Base-by-base conservation (phyloP, 30 jellyfish, hydroid and myxozoan genomes). In the Nemopilema nomurai region DNA sequence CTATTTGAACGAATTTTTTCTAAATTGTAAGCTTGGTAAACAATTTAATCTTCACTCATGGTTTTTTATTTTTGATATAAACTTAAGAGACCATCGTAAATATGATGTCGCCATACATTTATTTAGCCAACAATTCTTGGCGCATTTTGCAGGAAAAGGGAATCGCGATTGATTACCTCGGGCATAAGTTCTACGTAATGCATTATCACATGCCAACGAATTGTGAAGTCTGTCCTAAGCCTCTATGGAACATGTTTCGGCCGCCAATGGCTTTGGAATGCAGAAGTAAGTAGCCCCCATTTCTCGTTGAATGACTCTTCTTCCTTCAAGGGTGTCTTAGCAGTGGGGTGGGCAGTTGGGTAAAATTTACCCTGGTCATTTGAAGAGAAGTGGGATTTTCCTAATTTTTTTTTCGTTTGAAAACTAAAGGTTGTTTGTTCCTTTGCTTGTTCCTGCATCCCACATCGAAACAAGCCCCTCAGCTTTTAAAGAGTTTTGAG, bases 231-330 rank as follows among this genome's bases (percentile, higher is more conserved):
- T 94, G 99, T 66, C 92, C 96, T 21, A 94, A 90, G 71, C 93
- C 88, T 16, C 67, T 94, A 51, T 89, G 99, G 97, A 82, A 90
- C 67, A 74, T 94, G 89, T 75, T 94, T 81, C 84, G 86, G 76
- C 97, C 99, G 23, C 97, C 99, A 28, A 84, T 96, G 17, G 99
- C 99, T 19, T 62, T 94, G 73, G 97, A 94, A 86, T 94, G 99
- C 69, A 64, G 98, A 83, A 51, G 98, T 92, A 77, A 80, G 98
- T 52, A 18, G 1, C 67, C 27, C 20, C 16, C 30, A 9, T 18
- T 33, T 28, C 8, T 49, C 67, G 30, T 41, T 41, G 13, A 41
- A 41, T 41, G 57, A 41, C n/a, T n/a, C n/a, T n/a, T n/a, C n/a
- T n/a, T n/a, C n/a, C n/a, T n/a, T n/a, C n/a, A n/a, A n/a, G n/a